Base-by-base conservation (phyloP, 2,797 vertebrate genomes). In the Typhlichthys subterraneus region DNA sequence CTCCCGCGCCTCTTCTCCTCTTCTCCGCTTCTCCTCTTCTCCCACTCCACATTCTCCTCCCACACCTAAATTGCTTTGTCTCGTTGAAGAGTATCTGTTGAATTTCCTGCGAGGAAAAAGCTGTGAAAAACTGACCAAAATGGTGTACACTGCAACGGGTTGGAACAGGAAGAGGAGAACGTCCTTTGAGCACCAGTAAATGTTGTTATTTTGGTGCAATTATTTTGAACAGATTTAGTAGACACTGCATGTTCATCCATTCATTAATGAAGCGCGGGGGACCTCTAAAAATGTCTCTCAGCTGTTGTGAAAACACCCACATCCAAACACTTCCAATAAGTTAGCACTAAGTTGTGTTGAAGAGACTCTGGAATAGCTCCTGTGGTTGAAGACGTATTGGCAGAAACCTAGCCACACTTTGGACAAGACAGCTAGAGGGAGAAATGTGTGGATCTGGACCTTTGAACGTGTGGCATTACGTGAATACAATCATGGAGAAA, bases 11-110 rank as follows among this genome's bases (percentile, higher is more conserved):
- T 56, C 72, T 19, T 19, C 17, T 75, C 79, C 0, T 19, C 23
- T 53, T 33, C 42, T 50, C 70, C 73, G 77, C 67, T 82, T 75
- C 42, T 50, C 70, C 73, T 79, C 67, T 82, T 75, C 77, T 77
- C 76, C 81, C 70, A 61, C 74, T 85, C 75, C 68, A 77, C 73
- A 70, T 75, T 84, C 82, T 76, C 76, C 84, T 85, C 85, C 85
- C 75, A 86, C 87, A 76, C 72, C 60, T 3, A 10, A 59, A 2
- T 70, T 65, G 59, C 71, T 81, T 82, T 58, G 68, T 80, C 50
- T 60, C 29, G 59, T 63, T 59, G 57, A 58, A 45, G 59, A 23
- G 23, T 23, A 38, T 13, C 15, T 60, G 59, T 50, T 77, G 70
- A 75, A 45, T 59, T 15, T 46, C 38, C 48, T 23, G 15, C 12